phyloP scores from a whole-genome alignment of 92 coral and sea anemone genomes.

The Palythoa grandiflora region DNA sequence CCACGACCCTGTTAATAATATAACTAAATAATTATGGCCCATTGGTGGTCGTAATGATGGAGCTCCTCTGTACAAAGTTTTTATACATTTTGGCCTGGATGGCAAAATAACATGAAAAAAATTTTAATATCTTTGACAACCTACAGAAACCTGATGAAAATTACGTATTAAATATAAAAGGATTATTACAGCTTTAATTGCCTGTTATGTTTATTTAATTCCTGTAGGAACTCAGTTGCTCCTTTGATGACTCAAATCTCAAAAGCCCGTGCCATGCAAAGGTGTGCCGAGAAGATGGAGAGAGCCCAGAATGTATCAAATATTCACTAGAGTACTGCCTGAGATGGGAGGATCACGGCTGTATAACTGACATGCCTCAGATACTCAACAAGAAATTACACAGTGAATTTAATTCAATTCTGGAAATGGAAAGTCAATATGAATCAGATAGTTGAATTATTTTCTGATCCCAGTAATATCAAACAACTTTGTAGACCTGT shows the following conservation, averaged over 20 bases:
- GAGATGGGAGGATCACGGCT: constrained; percentile 68
- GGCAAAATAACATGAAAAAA: background rate
- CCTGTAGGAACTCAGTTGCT: background rate
- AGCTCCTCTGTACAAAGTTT: too few relatives aligned
- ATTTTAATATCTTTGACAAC: background rate
- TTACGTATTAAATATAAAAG: too few relatives aligned
- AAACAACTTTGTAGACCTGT: too few relatives aligned
- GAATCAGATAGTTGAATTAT: background rate
- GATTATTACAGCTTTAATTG: too few relatives aligned
- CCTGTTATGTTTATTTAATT: background rate
- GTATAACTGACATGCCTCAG: constrained; percentile 66
- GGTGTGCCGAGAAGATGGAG: constrained; percentile 50
- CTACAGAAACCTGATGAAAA: too few relatives aligned
- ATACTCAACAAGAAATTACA: constrained; percentile 52
- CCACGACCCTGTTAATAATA: too few relatives aligned
- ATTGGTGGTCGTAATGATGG: too few relatives aligned
- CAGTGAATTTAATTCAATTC: constrained; percentile 15
- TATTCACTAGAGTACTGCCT: constrained; percentile 61
- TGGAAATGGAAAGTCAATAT: constrained; percentile 21
- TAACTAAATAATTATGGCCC: too few relatives aligned
- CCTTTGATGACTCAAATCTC: constrained; percentile 45
- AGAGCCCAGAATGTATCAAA: constrained; percentile 48
- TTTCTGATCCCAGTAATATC: too few relatives aligned
- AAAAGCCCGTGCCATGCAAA: constrained; percentile 61
- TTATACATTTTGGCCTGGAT: too few relatives aligned